Conservation (phyloP, 2,113 vertebrate species). For the Polypterus bichir region DNA sequence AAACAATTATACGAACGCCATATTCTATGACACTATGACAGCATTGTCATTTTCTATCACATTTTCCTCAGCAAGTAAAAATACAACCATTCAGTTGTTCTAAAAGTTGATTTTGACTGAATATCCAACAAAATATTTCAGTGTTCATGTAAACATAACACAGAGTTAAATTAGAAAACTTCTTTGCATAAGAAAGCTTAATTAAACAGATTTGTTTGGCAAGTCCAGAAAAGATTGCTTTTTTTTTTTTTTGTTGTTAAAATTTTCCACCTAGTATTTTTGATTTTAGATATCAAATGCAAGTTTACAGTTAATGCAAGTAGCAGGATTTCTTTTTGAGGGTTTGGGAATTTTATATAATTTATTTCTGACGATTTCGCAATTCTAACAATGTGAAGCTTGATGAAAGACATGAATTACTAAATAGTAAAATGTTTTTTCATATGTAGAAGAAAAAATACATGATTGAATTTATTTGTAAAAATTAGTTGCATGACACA, state of each 20-base stretch:
- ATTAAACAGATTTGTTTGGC: too few species aligned
- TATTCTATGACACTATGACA: too few species aligned
- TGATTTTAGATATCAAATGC: neutral
- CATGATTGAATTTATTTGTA: constrained; percentile 4
- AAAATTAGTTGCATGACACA: constrained; percentile 10
- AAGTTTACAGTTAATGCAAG: neutral
- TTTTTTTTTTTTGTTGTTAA: neutral
- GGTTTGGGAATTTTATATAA: constrained; percentile 13
- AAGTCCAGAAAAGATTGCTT: too few species aligned
- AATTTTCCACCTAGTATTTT: neutral
- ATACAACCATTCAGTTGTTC: too few species aligned
- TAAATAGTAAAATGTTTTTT: constrained; percentile 9
- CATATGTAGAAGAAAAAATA: constrained; percentile 2
- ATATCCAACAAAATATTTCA: too few species aligned
- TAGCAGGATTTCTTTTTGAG: constrained; percentile 1
- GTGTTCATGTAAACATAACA: too few species aligned
- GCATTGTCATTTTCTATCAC: too few species aligned
- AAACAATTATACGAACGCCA: too few species aligned
- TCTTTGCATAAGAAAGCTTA: too few species aligned
- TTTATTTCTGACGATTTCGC: constrained; percentile 8
- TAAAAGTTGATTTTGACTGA: too few species aligned
- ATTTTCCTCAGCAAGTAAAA: too few species aligned
- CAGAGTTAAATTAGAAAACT: too few species aligned
- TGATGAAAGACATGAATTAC: constrained; percentile 2
- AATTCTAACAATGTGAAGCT: constrained; percentile 13